Conservation (phyloP, 2,797 vertebrate species). For the Meriones psammophilus region DNA sequence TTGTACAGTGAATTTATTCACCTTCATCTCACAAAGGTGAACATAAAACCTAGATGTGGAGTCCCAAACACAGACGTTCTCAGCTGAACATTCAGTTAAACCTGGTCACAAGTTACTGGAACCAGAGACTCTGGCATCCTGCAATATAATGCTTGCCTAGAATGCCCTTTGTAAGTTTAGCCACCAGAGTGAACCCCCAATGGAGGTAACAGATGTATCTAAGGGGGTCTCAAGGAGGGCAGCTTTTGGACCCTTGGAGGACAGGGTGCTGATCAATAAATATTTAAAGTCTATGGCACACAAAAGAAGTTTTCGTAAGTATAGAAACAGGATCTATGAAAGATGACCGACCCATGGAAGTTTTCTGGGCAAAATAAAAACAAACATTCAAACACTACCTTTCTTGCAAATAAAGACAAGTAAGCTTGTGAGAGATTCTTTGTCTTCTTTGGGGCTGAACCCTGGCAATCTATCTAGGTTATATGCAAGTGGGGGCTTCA, state of each 20-base stretch:
- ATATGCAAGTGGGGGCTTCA: neutral
- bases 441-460: neutral
- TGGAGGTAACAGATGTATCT: neutral
- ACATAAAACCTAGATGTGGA: neutral
- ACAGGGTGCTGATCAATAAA: neutral
- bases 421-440: neutral
- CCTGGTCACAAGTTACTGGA: neutral
- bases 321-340: neutral
- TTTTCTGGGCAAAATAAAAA: constrained; percentile 15
- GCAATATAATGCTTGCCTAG: neutral
- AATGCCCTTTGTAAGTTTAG: constrained; percentile 24
- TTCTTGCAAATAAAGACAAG: neutral
- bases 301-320: constrained; percentile 24
- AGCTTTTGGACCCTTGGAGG: neutral
- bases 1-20: neutral
- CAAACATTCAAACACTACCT: neutral
- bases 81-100: neutral
- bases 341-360: neutral
- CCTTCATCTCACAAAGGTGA: neutral
- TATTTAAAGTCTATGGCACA: neutral
- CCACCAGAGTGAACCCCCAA: constrained; percentile 8
- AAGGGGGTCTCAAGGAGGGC: constrained; percentile 8
- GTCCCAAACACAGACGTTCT: neutral
- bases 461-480: neutral
- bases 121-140: neutral